Base-by-base conservation (phyloP, 2,113 vertebrate genomes). In the Bufo bufo region DNA sequence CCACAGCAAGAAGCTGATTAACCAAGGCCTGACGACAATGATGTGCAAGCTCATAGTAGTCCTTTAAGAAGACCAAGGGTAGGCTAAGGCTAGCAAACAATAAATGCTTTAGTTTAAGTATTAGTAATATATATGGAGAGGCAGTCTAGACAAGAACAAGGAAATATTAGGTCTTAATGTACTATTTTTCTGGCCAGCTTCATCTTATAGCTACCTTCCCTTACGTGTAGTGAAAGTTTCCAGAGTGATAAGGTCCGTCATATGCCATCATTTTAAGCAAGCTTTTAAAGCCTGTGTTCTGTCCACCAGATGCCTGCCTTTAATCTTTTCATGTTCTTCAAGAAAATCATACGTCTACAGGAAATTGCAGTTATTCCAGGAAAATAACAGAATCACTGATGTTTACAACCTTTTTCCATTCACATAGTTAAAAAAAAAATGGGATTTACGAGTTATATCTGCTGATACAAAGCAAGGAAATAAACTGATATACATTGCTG, bases 251-350 rank as follows among this genome's bases (percentile, higher is more conserved):
- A 33, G 65, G 2, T 69, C n/a, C 23, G n/a, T 66, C 63, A 66
- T 66, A 23, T 69, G 23, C 7, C 2, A 66, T 69, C 1, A 54
- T 54, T 19, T 20, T 56, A 56, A 16, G 13, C 79, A 61, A 33
- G 52, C 56, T 23, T 14, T 33, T 61, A 81, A 81, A n/a, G 79
- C 79, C 54, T 81, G 54, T 17, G 56, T 81, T 81, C n/a, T 59
- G 52, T 43, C 79, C 79, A 45, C 23, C 79, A 61, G 79, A 81
- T 59, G 56, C 45, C 23, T 54, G n/a, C 11, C 79, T 81, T 81
- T 81, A 61, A 81, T 61, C 56, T 81, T 80, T 78, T 33, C 56
- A 10, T 81, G 23, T 56, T 81, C 43, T 59, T 59, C 52, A 81
- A 59, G 79, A 81, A 61, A 61, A 80, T 33, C 77, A 58, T 43